Percentiles rank a stretch among this genome's conserved stretches.
phyloP scores from a whole-genome alignment of 2,797 vertebrate species.

The Loriculus beryllinus region DNA sequence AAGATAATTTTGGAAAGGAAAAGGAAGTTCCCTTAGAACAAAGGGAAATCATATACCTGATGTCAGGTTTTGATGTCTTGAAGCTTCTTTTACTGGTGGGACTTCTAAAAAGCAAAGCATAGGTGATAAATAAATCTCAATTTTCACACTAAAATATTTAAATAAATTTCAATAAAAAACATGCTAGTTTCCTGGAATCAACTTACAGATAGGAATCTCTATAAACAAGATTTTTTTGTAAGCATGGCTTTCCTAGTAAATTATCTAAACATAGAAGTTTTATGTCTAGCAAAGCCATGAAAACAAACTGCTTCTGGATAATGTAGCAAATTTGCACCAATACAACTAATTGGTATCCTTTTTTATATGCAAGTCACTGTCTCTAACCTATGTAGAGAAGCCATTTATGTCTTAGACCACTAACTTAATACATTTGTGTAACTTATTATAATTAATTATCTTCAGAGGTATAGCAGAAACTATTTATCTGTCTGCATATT shows the following conservation, averaged over 20 bases:
- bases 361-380: not conserved
- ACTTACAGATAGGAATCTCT: not conserved
- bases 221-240: not conserved
- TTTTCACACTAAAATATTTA: not conserved
- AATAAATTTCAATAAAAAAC: not conserved
- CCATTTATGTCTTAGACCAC: not conserved
- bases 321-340: not conserved
- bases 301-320: not conserved
- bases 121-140: not conserved
- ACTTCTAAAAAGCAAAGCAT: constrained; percentile 5
- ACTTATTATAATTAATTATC: not conserved
- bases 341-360: not conserved
- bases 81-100: constrained; percentile 49
- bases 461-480: not conserved
- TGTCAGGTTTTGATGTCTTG: constrained; percentile 59
- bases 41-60: constrained; percentile 56
- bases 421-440: not conserved
- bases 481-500: not conserved
- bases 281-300: not conserved
- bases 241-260: not conserved
- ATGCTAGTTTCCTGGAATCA: not conserved
- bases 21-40: not conserved
- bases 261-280: not conserved
- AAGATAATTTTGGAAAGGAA: not conserved
- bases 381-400: not conserved